Evolutionary conservation across 2,888 invertebrate genomes (phyloP), one percentile per base, ranked within the genome.

Genomic region (Axea sp.): DNA sequence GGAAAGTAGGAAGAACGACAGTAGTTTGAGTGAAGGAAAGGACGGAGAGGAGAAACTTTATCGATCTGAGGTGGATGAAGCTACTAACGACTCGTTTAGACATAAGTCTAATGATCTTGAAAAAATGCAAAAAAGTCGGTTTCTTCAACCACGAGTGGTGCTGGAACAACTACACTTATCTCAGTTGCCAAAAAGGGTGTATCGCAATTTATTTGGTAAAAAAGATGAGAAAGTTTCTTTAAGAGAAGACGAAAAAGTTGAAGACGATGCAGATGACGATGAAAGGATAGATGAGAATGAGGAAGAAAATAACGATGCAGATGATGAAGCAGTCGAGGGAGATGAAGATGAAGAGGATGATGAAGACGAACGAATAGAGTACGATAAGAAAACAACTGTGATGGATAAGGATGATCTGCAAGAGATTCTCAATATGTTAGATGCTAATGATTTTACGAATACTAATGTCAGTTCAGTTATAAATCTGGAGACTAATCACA

Each of bases 111-210:
- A 76, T 39, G 78, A 83, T 41, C 76, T 86, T 22, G 81, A 85
- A 57, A 81, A 75, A 35, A 72, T 82, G 41, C 79, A 81, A 45
- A 83, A 81, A 24, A 78, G 85, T 77, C 82, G 81, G 65, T 71
- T 82, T 49, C 79, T 86, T n/a, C 87, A 87, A 35, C 87, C 87
- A 0, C 77, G 87, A 49, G 87, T 87, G 0, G 81, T 87, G n/a
- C 64, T 87, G 12, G 87, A 86, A 51, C 86, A 84, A 64, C 67
- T 87, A 19, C 84, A 81, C 28, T 79, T 85, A 14, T 80, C 83
- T n/a, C 82, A 79, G 57, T 64, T 84, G 41, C 79, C 83, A 51
- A 73, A 76, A 14, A 77, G 67, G 60, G 65, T 74, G 2, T 68
- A 73, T 26, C 59, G 73, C n/a, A 57, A 67, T 43, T 33, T 68